Conservation (phyloP, 2,113 vertebrate genomes). For the Danio rerio region DNA sequence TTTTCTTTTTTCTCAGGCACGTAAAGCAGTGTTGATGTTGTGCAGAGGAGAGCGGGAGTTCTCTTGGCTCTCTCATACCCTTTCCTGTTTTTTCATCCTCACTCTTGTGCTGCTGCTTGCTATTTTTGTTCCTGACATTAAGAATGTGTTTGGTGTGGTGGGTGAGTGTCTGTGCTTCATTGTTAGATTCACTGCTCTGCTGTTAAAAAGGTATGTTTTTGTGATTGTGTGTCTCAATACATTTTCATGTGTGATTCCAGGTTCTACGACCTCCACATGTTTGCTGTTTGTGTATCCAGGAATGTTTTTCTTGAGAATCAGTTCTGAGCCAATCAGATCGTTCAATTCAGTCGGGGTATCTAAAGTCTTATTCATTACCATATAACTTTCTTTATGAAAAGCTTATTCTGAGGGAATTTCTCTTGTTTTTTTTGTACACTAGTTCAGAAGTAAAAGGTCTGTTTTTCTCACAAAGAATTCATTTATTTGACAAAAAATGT, state of each 20-base stretch:
- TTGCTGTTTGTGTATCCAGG: constrained; percentile 90
- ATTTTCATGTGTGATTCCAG: constrained; percentile 65
- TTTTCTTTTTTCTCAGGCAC: constrained; percentile 76
- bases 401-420: too few relatives aligned
- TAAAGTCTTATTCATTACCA: neutral
- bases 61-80: constrained; percentile 84
- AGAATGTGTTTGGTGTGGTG: constrained; percentile 88
- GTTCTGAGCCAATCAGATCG: constrained; percentile 75
- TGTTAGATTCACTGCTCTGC: neutral
- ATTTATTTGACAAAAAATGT: neutral
- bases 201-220: neutral
- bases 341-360: constrained; percentile 42
- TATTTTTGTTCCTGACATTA: constrained; percentile 91
- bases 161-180: constrained; percentile 80
- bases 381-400: too few relatives aligned
- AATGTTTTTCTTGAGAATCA: constrained; percentile 91
- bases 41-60: constrained; percentile 78
- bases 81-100: constrained; percentile 82
- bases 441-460: too few relatives aligned
- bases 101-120: constrained; percentile 84
- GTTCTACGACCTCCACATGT: constrained; percentile 86
- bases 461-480: neutral
- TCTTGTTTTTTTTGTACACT: too few relatives aligned
- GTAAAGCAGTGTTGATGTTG: constrained; percentile 85
- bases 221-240: neutral